A percentile compares a stretch with the other conserved stretches of the same genome.
Conservation (phyloP, 2,888 invertebrate species). For the Xestia ashworthii region DNA sequence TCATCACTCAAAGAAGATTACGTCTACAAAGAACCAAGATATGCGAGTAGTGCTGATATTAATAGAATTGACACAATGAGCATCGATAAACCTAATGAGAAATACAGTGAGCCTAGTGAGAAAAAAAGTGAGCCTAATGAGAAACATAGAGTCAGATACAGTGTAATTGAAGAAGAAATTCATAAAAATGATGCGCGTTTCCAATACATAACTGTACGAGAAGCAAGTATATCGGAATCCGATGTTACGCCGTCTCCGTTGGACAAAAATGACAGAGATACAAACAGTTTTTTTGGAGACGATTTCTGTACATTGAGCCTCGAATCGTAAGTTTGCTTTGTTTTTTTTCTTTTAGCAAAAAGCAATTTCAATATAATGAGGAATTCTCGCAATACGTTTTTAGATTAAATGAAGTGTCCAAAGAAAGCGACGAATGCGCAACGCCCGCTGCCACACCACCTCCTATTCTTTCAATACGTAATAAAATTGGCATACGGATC, state of each 20-base stretch:
- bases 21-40: constrained; percentile 69
- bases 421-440: constrained; percentile 75
- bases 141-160: constrained; percentile 60
- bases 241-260: constrained; percentile 67
- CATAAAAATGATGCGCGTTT: constrained; percentile 68
- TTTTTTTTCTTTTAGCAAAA: constrained; percentile 24
- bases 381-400: constrained; percentile 57
- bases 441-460: constrained; percentile 69
- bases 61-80: constrained; percentile 64
- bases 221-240: constrained; percentile 72
- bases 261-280: constrained; percentile 59
- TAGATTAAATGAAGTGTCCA: constrained; percentile 79
- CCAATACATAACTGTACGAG: constrained; percentile 70
- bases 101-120: constrained; percentile 37
- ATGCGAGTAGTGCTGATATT: constrained; percentile 71
- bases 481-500: constrained; percentile 80
- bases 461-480: constrained; percentile 77
- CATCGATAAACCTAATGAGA: constrained; percentile 49
- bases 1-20: constrained; percentile 74
- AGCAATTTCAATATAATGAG: constrained; percentile 50
- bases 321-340: constrained; percentile 82
- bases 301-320: constrained; percentile 75
- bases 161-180: constrained; percentile 72
- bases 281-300: constrained; percentile 71
- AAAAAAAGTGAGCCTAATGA: constrained; percentile 43